Conservation (phyloP, 2,797 vertebrate species). For the Xerus rutilus region DNA sequence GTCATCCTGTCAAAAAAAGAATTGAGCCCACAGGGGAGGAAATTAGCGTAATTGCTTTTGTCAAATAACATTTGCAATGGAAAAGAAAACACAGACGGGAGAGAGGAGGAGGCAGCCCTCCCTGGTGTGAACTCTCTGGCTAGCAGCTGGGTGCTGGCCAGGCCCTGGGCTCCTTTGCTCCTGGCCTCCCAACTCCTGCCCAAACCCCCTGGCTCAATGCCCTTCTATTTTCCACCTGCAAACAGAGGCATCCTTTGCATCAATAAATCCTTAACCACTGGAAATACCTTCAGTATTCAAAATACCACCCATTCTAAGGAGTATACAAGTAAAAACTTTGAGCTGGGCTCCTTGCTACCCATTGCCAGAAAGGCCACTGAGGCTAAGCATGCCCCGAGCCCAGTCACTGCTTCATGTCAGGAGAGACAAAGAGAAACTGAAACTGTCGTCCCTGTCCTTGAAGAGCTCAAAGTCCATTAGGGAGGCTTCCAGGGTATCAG, state of each 20-base stretch:
- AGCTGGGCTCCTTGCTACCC: not conserved
- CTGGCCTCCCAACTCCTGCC: not conserved
- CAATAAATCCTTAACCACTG: not conserved
- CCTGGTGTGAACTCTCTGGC: not conserved
- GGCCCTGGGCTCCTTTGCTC: too few relatives aligned
- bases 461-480: not conserved
- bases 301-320: not conserved
- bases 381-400: not conserved
- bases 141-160: not conserved
- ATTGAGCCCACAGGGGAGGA: conserved; percentile 64
- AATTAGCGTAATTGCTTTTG: conserved; percentile 69
- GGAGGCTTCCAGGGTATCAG: not conserved
- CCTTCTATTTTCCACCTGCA: conserved; percentile 45
- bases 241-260: conserved; percentile 38
- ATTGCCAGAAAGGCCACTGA: not conserved
- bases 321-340: not conserved
- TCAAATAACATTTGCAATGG: conserved; percentile 69
- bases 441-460: not conserved
- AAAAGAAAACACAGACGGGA: conserved; percentile 12
- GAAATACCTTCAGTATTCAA: not conserved
- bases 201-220: conserved; percentile 11
- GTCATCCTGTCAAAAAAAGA: conserved; percentile 39
- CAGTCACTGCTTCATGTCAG: not conserved
- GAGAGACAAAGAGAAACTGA: not conserved
- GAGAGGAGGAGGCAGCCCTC: not conserved